phyloP scores from a whole-genome alignment of 2,888 invertebrate genomes.

The Loripinus fragilis region DNA sequence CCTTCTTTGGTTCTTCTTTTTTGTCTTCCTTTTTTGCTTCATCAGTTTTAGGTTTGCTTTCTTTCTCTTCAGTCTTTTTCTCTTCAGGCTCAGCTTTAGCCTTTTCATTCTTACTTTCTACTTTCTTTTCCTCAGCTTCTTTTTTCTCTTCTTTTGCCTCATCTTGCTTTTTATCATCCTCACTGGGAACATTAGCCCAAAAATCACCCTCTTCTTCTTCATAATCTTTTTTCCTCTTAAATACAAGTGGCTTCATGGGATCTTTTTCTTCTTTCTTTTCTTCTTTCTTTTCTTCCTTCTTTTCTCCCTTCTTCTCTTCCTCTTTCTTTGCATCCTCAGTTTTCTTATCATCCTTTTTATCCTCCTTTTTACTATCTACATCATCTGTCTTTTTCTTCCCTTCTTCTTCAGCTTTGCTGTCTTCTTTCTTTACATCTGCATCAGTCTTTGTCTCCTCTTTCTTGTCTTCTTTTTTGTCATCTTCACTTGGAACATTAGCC shows the following conservation, averaged over 20 bases:
- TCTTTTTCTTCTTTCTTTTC: slow-evolving; percentile 26
- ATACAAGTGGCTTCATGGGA: slow-evolving; percentile 27
- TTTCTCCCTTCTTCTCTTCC: neutral
- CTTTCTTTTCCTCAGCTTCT: neutral
- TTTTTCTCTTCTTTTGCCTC: slow-evolving; percentile 23
- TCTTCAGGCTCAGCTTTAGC: neutral
- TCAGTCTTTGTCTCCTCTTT: slow-evolving; percentile 22
- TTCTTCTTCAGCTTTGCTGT: neutral
- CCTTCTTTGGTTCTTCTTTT: slow-evolving; percentile 4
- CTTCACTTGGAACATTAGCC: slow-evolving; percentile 35
- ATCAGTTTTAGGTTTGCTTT: slow-evolving; percentile 20
- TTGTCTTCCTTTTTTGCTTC: slow-evolving; percentile 11
- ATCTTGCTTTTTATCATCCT: slow-evolving; percentile 13
- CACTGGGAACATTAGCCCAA: slow-evolving; percentile 27
- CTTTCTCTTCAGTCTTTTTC: slow-evolving; percentile 4
- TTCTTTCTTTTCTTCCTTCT: neutral
- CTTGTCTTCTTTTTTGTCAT: slow-evolving; percentile 9
- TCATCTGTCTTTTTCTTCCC: slow-evolving; percentile 19
- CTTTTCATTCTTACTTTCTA: slow-evolving; percentile 1
- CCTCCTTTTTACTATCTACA: slow-evolving; percentile 22
- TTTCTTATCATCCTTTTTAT: slow-evolving; percentile 32
- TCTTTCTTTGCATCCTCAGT: slow-evolving; percentile 11
- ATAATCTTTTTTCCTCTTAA: slow-evolving; percentile 31
- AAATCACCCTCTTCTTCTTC: slow-evolving; percentile 41
- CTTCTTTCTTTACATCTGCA: neutral